Base-by-base conservation (phyloP, 2,888 invertebrate genomes). In the Polydrusus cervinus region DNA sequence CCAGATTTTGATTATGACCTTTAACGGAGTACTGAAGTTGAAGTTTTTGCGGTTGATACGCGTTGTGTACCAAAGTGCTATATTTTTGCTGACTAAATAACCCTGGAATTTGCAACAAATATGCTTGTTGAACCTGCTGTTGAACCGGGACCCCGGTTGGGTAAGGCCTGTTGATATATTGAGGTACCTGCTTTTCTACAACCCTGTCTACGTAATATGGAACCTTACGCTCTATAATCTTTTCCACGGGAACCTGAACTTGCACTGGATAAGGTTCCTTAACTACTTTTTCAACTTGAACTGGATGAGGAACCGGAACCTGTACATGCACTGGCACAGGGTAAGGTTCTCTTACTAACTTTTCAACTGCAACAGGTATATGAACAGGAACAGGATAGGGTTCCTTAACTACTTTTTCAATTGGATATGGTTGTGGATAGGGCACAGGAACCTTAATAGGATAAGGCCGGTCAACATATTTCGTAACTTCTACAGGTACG, bases 191-290 rank as follows among this genome's bases (percentile, higher is more conserved):
- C 20, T 81, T 81, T 71, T 83, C 82, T 8, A 86, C 81, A 14
- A 81, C 79, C 87, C 87, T 3, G 86, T 87, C 78, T 87, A 89
- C 79, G 13, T 78, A 74, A 47, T 75, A 71, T 61, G 79, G 80
- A 16, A 80, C 78, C 62, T 78, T 75, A 16, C 79, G 47, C 34
- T 84, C 82, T 10, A 86, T 80, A 40, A 81, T 81, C 87, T 87
- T 6, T 86, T 87, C 78, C 87, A 89, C 79, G 0, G 90, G 90
- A 76, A 91, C 89, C 0, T 90, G 90, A 74, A 92, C 78, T 71
- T 82, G 79, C 13, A 84, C 78, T 10, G 90, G 85, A 77, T 87
- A 85, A 0, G 87, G 86, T 65, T 83, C 81, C 13, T 82, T 81
- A 8, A 83, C 79, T 14, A 82, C 81, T 72, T 81, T 90, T 76